Evolutionary conservation across 2,888 invertebrate species (phyloP).

Genomic region (Lamellibrachia columna): DNA sequence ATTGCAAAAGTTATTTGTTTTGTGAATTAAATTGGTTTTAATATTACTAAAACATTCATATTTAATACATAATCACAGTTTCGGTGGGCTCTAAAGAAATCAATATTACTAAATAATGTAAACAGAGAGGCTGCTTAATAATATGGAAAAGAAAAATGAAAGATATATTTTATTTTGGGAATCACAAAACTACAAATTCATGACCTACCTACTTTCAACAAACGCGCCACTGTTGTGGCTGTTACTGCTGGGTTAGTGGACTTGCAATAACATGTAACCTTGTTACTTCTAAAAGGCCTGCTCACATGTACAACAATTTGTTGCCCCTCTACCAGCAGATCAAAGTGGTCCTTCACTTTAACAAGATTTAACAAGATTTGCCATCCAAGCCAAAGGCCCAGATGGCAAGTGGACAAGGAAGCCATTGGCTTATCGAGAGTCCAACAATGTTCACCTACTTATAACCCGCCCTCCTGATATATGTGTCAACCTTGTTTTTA

Average conservation of each 20-base stretch:
- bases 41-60: neutral
- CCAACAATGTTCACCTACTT: too few species aligned
- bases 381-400: too few species aligned
- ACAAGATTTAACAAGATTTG: too few species aligned
- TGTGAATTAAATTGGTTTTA: too few species aligned
- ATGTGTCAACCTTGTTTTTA: too few species aligned
- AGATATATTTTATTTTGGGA: neutral
- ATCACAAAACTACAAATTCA: neutral
- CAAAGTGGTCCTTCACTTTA: neutral
- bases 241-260: neutral
- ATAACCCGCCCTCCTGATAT: too few species aligned
- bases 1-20: neutral
- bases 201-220: neutral
- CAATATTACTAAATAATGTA: neutral
- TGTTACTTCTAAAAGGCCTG: neutral
- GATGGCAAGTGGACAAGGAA: too few species aligned
- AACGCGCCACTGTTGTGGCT: neutral
- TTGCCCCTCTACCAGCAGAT: neutral
- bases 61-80: neutral
- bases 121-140: neutral
- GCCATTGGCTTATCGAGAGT: too few species aligned
- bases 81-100: neutral
- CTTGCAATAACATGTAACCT: neutral
- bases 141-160: neutral
- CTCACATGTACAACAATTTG: neutral